Evolutionary conservation across 1,140 invertebrate genomes (phyloP).

Genomic region (Thrips palmi): DNA sequence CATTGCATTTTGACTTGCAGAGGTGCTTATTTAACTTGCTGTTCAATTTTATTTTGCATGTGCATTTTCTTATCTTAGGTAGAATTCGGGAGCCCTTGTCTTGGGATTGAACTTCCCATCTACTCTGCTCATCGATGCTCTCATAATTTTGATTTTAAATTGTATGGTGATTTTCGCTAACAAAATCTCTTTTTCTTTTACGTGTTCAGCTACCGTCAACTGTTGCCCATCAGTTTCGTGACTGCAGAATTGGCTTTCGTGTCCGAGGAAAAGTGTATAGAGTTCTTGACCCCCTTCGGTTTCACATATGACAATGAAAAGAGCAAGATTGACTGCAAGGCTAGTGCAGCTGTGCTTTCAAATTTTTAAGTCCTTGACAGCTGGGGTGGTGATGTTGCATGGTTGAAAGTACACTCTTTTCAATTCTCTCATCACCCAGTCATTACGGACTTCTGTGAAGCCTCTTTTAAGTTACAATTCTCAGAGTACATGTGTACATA

Average conservation of each 20-base stretch:
- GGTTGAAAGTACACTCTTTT: too few relatives aligned
- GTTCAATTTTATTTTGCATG: slow-evolving; percentile 1
- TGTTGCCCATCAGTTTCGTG: slow-evolving; percentile 69
- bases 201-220: slow-evolving; percentile 83
- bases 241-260: slow-evolving; percentile 71
- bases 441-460: too few relatives aligned
- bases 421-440: too few relatives aligned
- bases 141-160: slow-evolving; percentile 7
- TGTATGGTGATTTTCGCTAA: slow-evolving; percentile 8
- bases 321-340: slow-evolving; percentile 71
- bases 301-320: slow-evolving; percentile 52
- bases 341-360: slow-evolving; percentile 40
- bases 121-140: slow-evolving; percentile 6
- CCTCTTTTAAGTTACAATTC: too few relatives aligned
- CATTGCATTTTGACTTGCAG: background rate
- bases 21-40: background rate
- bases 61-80: background rate
- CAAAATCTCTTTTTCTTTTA: slow-evolving; percentile 18
- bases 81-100: slow-evolving; percentile 6
- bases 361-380: too few relatives aligned
- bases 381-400: too few relatives aligned
- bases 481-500: too few relatives aligned
- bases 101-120: slow-evolving; percentile 9
- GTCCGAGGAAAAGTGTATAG: slow-evolving; percentile 56
- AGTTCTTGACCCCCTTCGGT: slow-evolving; percentile 68